Percentiles rank a stretch among this genome's conserved stretches.
Conservation (phyloP, 2,113 vertebrate species). For the Anser cygnoides region DNA sequence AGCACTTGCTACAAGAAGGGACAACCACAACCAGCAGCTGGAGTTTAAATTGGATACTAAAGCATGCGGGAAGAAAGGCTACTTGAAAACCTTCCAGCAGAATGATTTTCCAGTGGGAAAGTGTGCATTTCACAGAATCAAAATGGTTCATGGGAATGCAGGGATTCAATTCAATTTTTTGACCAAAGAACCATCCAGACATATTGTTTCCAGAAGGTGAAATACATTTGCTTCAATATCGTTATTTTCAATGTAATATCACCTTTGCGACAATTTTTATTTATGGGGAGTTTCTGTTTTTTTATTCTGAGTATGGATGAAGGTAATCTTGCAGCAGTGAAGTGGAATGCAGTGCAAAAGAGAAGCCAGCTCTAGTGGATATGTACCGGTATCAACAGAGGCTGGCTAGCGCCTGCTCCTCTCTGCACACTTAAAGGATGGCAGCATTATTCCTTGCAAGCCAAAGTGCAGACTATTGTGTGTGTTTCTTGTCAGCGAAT, state of each 20-base stretch:
- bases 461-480: neutral
- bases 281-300: neutral
- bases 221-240: neutral
- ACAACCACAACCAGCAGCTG: slow-evolving; percentile 35
- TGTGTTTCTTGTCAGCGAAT: neutral
- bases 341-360: neutral
- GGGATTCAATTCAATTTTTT: neutral
- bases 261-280: neutral
- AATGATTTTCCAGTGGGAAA: slow-evolving; percentile 42
- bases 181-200: neutral
- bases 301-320: neutral
- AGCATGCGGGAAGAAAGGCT: neutral
- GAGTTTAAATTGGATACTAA: slow-evolving; percentile 36
- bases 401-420: neutral
- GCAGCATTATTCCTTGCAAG: neutral
- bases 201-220: neutral
- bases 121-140: neutral
- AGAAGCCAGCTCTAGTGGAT: neutral
- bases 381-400: neutral
- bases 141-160: neutral
- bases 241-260: neutral
- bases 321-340: neutral
- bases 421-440: neutral
- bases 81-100: slow-evolving; percentile 38
- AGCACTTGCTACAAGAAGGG: neutral